Base-by-base conservation (phyloP, 2,113 vertebrate genomes). In the Sturnira hondurensis region DNA sequence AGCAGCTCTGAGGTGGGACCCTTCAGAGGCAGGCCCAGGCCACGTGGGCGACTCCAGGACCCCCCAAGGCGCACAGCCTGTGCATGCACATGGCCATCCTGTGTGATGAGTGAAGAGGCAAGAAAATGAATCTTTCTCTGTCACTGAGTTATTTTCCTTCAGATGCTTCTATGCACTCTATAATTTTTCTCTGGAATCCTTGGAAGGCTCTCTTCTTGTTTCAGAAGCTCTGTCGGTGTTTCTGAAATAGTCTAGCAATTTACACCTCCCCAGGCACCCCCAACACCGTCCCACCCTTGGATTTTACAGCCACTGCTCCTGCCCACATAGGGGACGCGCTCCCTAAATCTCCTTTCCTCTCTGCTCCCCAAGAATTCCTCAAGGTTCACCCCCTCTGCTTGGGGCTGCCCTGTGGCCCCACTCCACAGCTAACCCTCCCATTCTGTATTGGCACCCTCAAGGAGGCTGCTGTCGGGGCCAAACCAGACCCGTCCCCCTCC, bases 81-180 rank as follows among this genome's bases (percentile, higher is more conserved):
- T 0, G 19, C 56, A 24, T 20, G 24, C 38, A 10, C 0, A 14
- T 38, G 56, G 24, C 45, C 36, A 26, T 45, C 10, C 33, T 45
- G 83, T 28, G 54, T 22, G 28, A 47, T 3, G 43, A 47, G 24
- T 31, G 47, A 77, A 56, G 54, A 52, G 33, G 26, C 16, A n/a
- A 76, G 82, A 47, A 93, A 58, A 38, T 0, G 4, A 15, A 28
- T 7, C 19, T 68, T 68, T 68, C 41, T 84, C 52, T 78, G 61
- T 87, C 63, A n/a, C 5, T 26, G 73, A 92, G 45, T 61, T 28
- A 0, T 9, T 84, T 67, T 58, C 43, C 73, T 80, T 91, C 5
- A 0, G 13, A 31, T 28, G 50, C 6, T 14, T 52, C 38, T 54
- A 12, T 24, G 8, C 0, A 3, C 14, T 17, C 56, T 54, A 2